Percentiles rank a stretch among this genome's conserved stretches.
These are phyloP conservation scores for Ypsolopha sequella DNA, from an alignment of 2,888 invertebrate genomes.

Conservation along the genomic window DNA sequence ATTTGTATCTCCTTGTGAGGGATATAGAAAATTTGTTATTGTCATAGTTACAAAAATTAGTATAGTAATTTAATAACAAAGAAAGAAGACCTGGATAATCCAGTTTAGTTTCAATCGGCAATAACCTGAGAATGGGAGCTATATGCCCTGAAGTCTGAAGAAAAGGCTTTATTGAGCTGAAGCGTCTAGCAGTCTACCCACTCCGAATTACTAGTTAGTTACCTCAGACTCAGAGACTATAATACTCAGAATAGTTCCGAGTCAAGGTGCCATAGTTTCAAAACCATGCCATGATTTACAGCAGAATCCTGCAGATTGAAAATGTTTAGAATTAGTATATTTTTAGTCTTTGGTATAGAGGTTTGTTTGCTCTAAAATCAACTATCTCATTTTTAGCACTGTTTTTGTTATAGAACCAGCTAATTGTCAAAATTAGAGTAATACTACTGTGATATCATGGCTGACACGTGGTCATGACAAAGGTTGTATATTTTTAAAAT, in stretches of 20 bases:
- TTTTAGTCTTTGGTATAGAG: background rate
- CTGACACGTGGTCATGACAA: constrained; percentile 26
- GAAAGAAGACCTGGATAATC: too few relatives aligned
- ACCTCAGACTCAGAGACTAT: background rate
- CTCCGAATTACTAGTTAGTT: background rate
- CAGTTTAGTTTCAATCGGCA: too few relatives aligned
- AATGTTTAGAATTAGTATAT: background rate
- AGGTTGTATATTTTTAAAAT: background rate
- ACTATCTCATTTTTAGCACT: constrained; percentile 14
- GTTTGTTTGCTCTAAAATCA: background rate
- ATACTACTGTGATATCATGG: constrained; percentile 44
- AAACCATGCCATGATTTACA: background rate
- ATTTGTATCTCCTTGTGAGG: too few relatives aligned
- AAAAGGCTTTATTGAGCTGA: background rate
- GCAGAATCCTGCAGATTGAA: background rate
- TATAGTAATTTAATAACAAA: too few relatives aligned
- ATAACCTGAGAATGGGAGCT: background rate
- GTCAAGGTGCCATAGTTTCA: background rate
- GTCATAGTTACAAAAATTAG: too few relatives aligned
- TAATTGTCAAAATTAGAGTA: constrained; percentile 43
- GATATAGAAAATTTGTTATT: too few relatives aligned
- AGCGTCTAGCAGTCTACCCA: constrained; percentile 1
- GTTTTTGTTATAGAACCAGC: constrained; percentile 32
- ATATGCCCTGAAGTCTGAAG: background rate
- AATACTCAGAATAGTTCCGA: background rate